phyloP scores from a whole-genome alignment of 2,797 vertebrate genomes.

The Sarcoramphus papa region DNA sequence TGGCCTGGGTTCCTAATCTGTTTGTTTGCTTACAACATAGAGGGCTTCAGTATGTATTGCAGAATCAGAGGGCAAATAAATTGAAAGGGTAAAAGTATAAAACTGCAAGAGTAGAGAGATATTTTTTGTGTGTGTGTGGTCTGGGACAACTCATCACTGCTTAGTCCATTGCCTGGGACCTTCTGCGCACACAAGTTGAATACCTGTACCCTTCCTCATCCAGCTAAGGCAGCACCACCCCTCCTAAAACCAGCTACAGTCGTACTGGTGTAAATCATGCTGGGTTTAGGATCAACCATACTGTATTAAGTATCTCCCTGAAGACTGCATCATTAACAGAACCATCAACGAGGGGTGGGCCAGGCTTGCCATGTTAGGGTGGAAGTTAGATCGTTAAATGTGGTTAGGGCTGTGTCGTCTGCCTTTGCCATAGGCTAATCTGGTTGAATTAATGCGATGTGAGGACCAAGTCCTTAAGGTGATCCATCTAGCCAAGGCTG shows the following conservation, averaged over 20 bases:
- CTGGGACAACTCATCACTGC: neutral
- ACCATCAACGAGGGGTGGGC: neutral
- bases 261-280: neutral
- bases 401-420: fast-evolving
- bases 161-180: neutral
- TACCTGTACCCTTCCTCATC: neutral
- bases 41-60: neutral
- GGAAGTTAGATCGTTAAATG: neutral
- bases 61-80: neutral
- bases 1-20: neutral
- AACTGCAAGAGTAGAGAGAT: neutral
- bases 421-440: fast-evolving
- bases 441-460: fast-evolving
- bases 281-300: neutral
- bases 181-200: neutral
- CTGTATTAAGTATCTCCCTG: neutral
- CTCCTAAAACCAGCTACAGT: neutral
- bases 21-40: neutral
- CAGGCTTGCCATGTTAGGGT: neutral
- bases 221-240: no score
- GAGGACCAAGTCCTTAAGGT: neutral
- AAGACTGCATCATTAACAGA: neutral
- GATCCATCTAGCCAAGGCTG: neutral
- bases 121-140: neutral
- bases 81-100: neutral